phyloP scores from a whole-genome alignment of 1,140 invertebrate species.

The Leptonema lineaticorne region DNA sequence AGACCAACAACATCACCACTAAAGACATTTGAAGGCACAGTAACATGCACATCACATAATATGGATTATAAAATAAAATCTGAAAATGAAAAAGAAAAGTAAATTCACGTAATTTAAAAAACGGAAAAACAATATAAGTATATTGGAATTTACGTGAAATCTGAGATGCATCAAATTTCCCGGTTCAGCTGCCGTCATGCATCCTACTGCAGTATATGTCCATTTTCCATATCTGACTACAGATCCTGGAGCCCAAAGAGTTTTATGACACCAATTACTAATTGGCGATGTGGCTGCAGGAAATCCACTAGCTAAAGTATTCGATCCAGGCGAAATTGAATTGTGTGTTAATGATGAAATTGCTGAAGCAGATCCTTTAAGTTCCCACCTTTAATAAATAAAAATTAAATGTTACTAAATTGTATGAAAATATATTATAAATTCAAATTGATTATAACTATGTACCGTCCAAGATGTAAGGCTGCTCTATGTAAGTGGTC shows the following conservation, averaged over 20 bases:
- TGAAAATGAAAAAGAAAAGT: constrained; percentile 54
- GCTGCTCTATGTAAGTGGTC: constrained; percentile 88
- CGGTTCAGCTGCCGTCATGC: constrained; percentile 75
- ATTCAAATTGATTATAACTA: constrained; percentile 4
- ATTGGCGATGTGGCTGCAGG: constrained; percentile 48
- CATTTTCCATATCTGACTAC: constrained; percentile 78
- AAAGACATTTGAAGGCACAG: constrained; percentile 72
- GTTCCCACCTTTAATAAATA: constrained; percentile 29
- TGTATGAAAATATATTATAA: neutral
- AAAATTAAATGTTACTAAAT: neutral
- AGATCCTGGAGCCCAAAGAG: constrained; percentile 76
- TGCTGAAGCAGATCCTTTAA: constrained; percentile 14
- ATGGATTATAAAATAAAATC: constrained; percentile 87
- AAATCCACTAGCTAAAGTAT: constrained; percentile 32
- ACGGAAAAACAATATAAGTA: neutral
- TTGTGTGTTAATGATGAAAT: neutral
- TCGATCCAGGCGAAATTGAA: constrained; percentile 1
- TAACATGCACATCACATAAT: constrained; percentile 71
- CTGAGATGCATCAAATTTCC: constrained; percentile 77
- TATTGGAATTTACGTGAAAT: constrained; percentile 75
- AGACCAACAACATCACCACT: constrained; percentile 74
- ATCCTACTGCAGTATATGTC: constrained; percentile 76
- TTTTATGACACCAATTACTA: constrained; percentile 71
- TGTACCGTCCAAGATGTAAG: constrained; percentile 79
- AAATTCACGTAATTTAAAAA: neutral